These are phyloP conservation scores for Anthopleura sola DNA, from an alignment of 64 coral and sea anemone genomes.

Conservation along the genomic window DNA sequence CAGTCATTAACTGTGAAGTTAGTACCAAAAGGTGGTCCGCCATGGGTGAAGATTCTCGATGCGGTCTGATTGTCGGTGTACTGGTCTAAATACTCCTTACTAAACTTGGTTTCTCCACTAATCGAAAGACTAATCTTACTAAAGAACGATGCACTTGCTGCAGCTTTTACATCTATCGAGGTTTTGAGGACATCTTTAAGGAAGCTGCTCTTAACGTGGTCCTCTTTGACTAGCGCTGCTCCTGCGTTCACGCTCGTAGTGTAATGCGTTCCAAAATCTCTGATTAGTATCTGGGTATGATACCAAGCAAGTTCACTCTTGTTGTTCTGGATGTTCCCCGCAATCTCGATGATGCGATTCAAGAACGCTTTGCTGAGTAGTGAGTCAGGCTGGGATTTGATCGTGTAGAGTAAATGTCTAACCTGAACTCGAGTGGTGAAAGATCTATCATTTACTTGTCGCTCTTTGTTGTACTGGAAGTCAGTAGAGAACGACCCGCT, in stretches of 20 bases:
- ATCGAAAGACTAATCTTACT: conserved; percentile 26
- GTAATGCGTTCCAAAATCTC: conserved; percentile 90
- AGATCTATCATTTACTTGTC: conserved; percentile 32
- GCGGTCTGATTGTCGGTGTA: conserved; percentile 50
- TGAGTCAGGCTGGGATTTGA: conserved; percentile 62
- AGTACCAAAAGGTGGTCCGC: conserved; percentile 58
- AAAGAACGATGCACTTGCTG: conserved; percentile 76
- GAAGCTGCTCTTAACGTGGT: conserved; percentile 53
- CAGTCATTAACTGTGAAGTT: conserved; percentile 81
- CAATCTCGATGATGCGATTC: conserved; percentile 69
- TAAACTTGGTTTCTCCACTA: background rate
- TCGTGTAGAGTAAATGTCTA: conserved; percentile 56
- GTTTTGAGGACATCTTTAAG: conserved; percentile 28
- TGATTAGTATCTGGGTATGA: conserved; percentile 64
- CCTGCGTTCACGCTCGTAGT: conserved; percentile 80
- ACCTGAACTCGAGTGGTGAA: conserved; percentile 56
- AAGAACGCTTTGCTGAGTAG: conserved; percentile 57
- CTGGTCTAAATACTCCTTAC: conserved; percentile 42
- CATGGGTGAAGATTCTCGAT: conserved; percentile 64
- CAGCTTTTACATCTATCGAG: conserved; percentile 58
- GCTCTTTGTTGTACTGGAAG: conserved; percentile 58
- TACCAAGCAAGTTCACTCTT: conserved; percentile 68
- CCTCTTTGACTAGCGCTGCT: conserved; percentile 68
- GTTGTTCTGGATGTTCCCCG: conserved; percentile 73
- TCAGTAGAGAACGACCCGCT: conserved; percentile 64